Conservation (phyloP, 2,888 invertebrate species). For the Drosophila maculinotata region DNA sequence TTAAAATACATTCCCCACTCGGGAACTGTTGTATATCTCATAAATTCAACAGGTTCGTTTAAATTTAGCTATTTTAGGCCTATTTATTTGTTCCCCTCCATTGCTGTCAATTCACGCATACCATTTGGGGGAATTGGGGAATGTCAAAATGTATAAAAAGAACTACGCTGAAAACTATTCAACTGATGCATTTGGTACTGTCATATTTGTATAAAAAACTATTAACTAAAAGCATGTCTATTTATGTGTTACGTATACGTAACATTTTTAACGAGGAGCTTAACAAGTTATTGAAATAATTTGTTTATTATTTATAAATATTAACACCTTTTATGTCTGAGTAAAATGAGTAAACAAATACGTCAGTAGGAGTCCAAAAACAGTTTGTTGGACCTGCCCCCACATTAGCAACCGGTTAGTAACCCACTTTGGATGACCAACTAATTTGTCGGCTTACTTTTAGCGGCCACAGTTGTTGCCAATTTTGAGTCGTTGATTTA, state of each 20-base stretch:
- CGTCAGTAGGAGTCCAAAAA: too few relatives aligned
- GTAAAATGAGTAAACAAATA: too few relatives aligned
- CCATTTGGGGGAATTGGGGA: conserved; percentile 8
- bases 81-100: conserved; percentile 2
- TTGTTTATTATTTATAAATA: too few relatives aligned
- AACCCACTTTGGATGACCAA: background rate
- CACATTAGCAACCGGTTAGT: conserved; percentile 16
- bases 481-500: conserved; percentile 29
- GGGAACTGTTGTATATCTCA: conserved; percentile 6
- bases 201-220: background rate
- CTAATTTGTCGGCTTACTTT: conserved; percentile 3
- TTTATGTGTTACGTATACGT: too few relatives aligned
- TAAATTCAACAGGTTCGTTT: conserved; percentile 36
- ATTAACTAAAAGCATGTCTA: too few relatives aligned
- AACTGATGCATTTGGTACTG: conserved; percentile 10
- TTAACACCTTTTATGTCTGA: too few relatives aligned
- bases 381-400: background rate
- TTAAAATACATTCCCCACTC: conserved; percentile 4
- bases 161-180: background rate
- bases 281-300: too few relatives aligned
- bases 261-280: too few relatives aligned
- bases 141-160: conserved; percentile 7
- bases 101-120: background rate
- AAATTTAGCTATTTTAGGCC: conserved; percentile 31
- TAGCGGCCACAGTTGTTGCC: conserved; percentile 13